Evolutionary conservation across 2,888 invertebrate species (phyloP).

Genomic region (Coleophora deauratella): DNA sequence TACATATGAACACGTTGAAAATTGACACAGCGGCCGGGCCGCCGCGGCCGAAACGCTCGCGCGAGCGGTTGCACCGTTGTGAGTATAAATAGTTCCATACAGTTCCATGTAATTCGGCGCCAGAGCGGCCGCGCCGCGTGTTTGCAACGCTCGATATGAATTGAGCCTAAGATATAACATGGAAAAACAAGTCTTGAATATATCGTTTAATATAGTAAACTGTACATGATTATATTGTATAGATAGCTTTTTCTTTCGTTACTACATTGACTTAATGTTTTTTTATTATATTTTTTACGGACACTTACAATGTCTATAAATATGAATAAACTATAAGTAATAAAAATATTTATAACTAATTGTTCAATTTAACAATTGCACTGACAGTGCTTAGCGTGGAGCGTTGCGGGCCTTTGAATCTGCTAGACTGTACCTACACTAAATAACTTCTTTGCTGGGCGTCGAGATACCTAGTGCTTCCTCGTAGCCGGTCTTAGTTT

Average conservation of each 20-base stretch:
- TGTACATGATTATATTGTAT: slow-evolving; percentile 59
- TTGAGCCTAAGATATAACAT: too few species aligned
- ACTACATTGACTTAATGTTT: slow-evolving; percentile 49
- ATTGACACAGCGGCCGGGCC: too few species aligned
- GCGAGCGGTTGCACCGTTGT: too few species aligned
- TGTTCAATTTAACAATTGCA: slow-evolving; percentile 66
- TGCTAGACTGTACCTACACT: slow-evolving; percentile 29
- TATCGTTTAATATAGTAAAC: slow-evolving; percentile 25
- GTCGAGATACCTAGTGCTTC: slow-evolving; percentile 94
- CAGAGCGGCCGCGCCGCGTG: too few species aligned
- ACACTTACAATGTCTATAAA: slow-evolving; percentile 46
- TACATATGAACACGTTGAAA: too few species aligned
- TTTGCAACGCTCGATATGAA: too few species aligned
- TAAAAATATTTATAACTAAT: slow-evolving; percentile 44
- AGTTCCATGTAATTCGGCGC: too few species aligned
- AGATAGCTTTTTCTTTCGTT: slow-evolving; percentile 46
- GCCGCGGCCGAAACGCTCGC: too few species aligned
- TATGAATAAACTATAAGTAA: slow-evolving; percentile 39
- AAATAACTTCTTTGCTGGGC: slow-evolving; percentile 88
- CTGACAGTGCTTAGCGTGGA: slow-evolving; percentile 45
- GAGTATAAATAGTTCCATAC: too few species aligned
- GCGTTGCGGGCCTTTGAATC: slow-evolving; percentile 13
- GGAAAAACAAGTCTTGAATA: too few species aligned
- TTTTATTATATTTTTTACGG: slow-evolving; percentile 45
- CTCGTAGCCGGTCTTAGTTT: slow-evolving; percentile 85